Conservation (phyloP, 64 coral and sea anemone genomes). For the Dendrophyllia cribrosa region DNA sequence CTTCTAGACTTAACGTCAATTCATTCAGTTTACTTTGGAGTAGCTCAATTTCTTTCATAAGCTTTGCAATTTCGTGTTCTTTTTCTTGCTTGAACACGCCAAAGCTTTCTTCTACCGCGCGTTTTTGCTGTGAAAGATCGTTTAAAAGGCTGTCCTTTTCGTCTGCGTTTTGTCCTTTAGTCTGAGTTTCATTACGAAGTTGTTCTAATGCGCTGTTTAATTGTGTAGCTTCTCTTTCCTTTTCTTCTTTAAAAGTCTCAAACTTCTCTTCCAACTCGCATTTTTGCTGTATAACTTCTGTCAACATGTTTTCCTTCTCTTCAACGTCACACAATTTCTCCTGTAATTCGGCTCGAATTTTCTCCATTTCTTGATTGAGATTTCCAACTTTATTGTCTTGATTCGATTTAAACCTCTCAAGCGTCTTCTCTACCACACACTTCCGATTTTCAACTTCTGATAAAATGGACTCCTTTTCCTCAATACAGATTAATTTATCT, state of each 20-base stretch:
- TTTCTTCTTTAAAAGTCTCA: slow-evolving; percentile 14
- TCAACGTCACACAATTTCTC: too few relatives aligned
- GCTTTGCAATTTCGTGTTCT: not conserved
- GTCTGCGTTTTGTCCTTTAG: not conserved
- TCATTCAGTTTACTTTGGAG: not conserved
- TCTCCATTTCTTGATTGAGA: too few relatives aligned
- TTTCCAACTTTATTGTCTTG: too few relatives aligned
- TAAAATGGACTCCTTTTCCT: too few relatives aligned
- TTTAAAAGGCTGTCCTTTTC: not conserved
- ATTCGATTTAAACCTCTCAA: too few relatives aligned
- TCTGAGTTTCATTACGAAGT: not conserved
- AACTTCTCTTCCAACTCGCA: not conserved
- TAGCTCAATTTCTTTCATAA: not conserved
- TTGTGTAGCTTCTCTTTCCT: not conserved
- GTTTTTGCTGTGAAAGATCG: not conserved
- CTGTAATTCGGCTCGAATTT: too few relatives aligned
- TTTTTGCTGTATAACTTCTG: too few relatives aligned
- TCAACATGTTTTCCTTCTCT: too few relatives aligned
- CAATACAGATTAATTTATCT: too few relatives aligned
- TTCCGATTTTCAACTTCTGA: too few relatives aligned
- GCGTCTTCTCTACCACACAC: too few relatives aligned
- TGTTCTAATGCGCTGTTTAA: not conserved
- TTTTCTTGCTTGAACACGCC: not conserved
- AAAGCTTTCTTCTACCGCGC: not conserved
- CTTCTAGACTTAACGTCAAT: not conserved